A percentile compares a stretch with the other conserved stretches of the same genome.
phyloP scores from a whole-genome alignment of 2,797 vertebrate genomes.

The Anomalospiza imberbis region DNA sequence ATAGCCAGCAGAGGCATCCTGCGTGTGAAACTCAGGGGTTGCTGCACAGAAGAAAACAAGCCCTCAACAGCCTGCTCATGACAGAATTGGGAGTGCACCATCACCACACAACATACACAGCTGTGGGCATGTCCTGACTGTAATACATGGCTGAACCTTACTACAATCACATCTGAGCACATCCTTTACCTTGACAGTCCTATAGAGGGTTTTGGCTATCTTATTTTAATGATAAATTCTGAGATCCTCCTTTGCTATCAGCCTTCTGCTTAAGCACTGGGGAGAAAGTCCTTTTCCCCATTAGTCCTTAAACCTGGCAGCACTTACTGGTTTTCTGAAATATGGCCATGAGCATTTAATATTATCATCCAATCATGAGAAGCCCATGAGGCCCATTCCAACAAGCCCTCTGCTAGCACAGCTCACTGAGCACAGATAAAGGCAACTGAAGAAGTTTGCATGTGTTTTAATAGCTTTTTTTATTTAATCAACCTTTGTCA shows the following conservation, averaged over 20 bases:
- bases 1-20: constrained; percentile 65
- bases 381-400: not conserved
- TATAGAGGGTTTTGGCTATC: not conserved
- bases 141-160: not conserved
- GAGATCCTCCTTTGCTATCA: not conserved
- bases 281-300: not conserved
- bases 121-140: not conserved
- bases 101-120: not conserved
- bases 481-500: not conserved
- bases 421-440: not conserved
- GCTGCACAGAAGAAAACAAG: constrained; percentile 37
- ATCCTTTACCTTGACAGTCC: not conserved
- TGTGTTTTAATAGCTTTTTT: not conserved
- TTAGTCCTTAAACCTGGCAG: not conserved
- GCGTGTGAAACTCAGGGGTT: constrained; percentile 73
- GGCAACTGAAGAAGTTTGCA: not conserved
- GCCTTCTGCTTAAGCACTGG: not conserved
- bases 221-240: not conserved
- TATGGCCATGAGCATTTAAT: not conserved
- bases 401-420: not conserved
- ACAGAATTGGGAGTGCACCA: not conserved
- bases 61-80: not conserved
- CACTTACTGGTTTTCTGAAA: not conserved
- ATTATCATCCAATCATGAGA: not conserved
- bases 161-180: not conserved